A percentile compares a stretch with the other conserved stretches of the same genome.
Evolutionary conservation across 2,888 invertebrate genomes (phyloP).

Genomic region (Epinotia demarniana): DNA sequence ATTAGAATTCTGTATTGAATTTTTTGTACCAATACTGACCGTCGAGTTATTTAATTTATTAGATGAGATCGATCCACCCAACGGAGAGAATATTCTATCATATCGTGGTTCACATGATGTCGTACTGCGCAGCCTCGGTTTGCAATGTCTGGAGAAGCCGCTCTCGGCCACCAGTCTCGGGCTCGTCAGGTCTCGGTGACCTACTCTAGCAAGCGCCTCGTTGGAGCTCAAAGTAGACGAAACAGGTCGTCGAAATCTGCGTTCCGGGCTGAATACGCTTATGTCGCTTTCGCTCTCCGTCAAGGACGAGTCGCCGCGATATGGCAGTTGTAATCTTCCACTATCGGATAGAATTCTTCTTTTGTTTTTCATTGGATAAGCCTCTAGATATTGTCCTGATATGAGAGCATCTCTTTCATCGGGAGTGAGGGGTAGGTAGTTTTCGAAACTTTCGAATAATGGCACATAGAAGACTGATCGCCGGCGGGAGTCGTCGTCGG

Average conservation of each 20-base stretch:
- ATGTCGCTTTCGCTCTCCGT: constrained; percentile 80
- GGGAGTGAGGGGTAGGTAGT: constrained; percentile 82
- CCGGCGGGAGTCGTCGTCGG: constrained; percentile 84
- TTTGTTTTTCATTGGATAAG: constrained; percentile 62
- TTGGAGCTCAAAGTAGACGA: constrained; percentile 78
- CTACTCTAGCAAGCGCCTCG: constrained; percentile 73
- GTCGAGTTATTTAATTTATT: constrained; percentile 74
- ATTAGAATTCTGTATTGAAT: constrained; percentile 75
- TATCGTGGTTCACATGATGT: constrained; percentile 79
- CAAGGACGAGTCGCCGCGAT: constrained; percentile 72
- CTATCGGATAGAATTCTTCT: constrained; percentile 67
- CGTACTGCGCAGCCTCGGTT: constrained; percentile 74
- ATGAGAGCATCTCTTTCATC: constrained; percentile 79
- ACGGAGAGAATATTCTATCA: constrained; percentile 77
- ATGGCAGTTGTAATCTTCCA: constrained; percentile 63
- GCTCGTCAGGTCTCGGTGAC: constrained; percentile 73
- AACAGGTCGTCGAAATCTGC: constrained; percentile 73
- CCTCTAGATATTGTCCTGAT: constrained; percentile 66
- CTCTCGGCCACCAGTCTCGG: constrained; percentile 75
- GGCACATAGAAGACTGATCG: constrained; percentile 91
- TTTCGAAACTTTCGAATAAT: constrained; percentile 85
- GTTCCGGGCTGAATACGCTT: constrained; percentile 72
- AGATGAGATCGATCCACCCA: constrained; percentile 72
- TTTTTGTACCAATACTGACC: constrained; percentile 69
- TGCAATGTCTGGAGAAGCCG: constrained; percentile 65